phyloP scores from a whole-genome alignment of 92 coral and sea anemone species.

The Pocillopora meandrina region DNA sequence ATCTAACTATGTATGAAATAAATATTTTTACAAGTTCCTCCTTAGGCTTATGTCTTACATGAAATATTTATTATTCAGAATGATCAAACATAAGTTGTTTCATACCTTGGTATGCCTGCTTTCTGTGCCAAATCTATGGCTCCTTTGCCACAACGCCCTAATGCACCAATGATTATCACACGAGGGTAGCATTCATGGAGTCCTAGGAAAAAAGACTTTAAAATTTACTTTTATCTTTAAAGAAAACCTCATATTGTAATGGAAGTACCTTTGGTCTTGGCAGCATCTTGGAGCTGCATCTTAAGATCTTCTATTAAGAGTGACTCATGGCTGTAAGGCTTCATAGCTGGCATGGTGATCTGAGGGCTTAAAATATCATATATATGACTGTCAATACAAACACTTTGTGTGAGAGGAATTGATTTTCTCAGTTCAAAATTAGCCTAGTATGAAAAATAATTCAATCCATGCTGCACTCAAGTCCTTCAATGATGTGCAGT shows the following conservation, averaged over 20 bases:
- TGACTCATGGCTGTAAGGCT: constrained; percentile 55
- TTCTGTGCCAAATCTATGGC: constrained; percentile 75
- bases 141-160: constrained; percentile 79
- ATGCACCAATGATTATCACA: constrained; percentile 75
- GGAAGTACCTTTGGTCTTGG: constrained; percentile 59
- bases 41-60: too few relatives aligned
- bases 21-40: too few relatives aligned
- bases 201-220: constrained; percentile 29
- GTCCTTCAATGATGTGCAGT: too few relatives aligned
- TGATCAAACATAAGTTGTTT: too few relatives aligned
- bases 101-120: constrained; percentile 73
- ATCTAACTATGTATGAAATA: too few relatives aligned
- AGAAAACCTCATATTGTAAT: neutral
- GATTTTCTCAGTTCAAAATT: too few relatives aligned
- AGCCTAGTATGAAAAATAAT: too few relatives aligned
- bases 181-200: constrained; percentile 54
- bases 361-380: constrained; percentile 28
- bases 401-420: too few relatives aligned
- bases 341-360: constrained; percentile 48
- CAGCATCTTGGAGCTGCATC: constrained; percentile 43
- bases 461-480: too few relatives aligned
- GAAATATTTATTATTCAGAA: too few relatives aligned
- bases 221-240: neutral
- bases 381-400: neutral
- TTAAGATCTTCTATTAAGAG: constrained; percentile 53